phyloP scores from a whole-genome alignment of 2,888 invertebrate genomes.

The Dinocampus coccinellae region DNA sequence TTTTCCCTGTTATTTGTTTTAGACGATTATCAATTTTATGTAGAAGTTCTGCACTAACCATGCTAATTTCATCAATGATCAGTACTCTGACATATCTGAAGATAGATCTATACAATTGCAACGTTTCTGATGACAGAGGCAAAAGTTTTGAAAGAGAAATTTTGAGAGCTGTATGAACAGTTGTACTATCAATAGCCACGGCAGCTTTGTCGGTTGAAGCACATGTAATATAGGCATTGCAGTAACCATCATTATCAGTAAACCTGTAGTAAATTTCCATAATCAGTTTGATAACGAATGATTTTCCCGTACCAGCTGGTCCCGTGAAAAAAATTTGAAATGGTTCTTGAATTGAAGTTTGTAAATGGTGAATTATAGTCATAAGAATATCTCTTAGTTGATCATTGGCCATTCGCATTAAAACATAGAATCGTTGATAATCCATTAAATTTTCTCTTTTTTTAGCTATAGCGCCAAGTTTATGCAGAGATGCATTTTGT shows the following conservation, averaged over 20 bases:
- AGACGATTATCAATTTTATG: constrained; percentile 53
- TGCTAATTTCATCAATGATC: constrained; percentile 62
- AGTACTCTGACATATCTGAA: constrained; percentile 55
- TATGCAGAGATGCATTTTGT: constrained; percentile 44
- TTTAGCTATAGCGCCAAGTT: constrained; percentile 49
- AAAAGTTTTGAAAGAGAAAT: not conserved
- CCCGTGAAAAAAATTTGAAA: constrained; percentile 42
- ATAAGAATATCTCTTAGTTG: constrained; percentile 3
- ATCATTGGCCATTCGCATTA: constrained; percentile 46
- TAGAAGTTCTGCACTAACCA: constrained; percentile 57
- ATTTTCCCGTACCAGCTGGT: constrained; percentile 53
- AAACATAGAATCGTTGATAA: constrained; percentile 41
- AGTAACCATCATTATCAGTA: constrained; percentile 52
- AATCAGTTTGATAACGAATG: constrained; percentile 60
- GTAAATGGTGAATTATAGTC: not conserved
- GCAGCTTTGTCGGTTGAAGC: not conserved
- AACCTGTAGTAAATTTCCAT: constrained; percentile 66
- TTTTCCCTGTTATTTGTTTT: constrained; percentile 59
- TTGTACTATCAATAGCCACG: constrained; percentile 54
- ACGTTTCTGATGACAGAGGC: constrained; percentile 41
- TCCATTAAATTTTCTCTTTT: constrained; percentile 49
- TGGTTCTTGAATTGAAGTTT: constrained; percentile 12
- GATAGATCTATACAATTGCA: constrained; percentile 42
- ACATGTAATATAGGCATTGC: no score
- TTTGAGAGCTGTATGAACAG: not conserved